phyloP scores from a whole-genome alignment of 2,113 vertebrate genomes.

The Brienomyrus longianalis region DNA sequence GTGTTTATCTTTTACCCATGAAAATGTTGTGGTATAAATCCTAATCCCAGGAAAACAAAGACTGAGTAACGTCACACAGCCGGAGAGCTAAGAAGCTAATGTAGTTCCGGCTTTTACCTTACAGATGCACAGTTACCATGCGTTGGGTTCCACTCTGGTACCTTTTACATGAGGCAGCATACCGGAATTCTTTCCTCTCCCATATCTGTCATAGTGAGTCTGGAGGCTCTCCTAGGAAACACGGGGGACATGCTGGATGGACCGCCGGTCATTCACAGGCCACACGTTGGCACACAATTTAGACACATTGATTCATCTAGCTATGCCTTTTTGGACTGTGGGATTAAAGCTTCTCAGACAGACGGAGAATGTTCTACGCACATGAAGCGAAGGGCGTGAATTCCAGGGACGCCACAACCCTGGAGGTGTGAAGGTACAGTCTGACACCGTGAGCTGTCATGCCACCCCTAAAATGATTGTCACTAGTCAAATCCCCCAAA shows the following conservation, averaged over 20 bases:
- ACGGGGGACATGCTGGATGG: neutral
- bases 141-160: neutral
- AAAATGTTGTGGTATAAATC: neutral
- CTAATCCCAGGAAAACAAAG: neutral
- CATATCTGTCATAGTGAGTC: neutral
- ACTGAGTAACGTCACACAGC: neutral
- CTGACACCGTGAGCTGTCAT: neutral
- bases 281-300: neutral
- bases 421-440: neutral
- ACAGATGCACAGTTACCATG: neutral
- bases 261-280: neutral
- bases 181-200: neutral
- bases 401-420: neutral
- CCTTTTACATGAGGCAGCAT: neutral
- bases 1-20: slow-evolving; percentile 8
- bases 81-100: neutral
- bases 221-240: neutral
- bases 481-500: neutral
- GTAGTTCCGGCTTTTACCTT: neutral
- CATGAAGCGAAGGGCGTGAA: neutral
- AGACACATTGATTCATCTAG: neutral
- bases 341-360: neutral
- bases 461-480: neutral
- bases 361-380: neutral
- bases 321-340: neutral